phyloP scores from a whole-genome alignment of 2,888 invertebrate species.

The Stramonita haemastoma region DNA sequence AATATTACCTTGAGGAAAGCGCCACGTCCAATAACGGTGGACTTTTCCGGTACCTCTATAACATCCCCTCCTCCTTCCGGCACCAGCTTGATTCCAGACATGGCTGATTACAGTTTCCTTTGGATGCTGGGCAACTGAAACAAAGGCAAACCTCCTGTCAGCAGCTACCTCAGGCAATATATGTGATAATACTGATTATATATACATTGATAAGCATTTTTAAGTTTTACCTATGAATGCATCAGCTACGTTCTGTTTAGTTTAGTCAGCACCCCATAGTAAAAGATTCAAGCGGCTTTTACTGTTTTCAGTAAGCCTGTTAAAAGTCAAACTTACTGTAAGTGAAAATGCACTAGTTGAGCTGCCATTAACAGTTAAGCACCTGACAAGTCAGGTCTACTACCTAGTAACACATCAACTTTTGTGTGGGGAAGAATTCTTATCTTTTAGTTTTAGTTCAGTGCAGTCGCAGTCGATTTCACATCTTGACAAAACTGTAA shows the following conservation, averaged over 20 bases:
- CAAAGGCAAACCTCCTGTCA: neutral
- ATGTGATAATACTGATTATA: neutral
- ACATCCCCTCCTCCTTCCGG: constrained; percentile 60
- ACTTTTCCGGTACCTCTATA: constrained; percentile 61
- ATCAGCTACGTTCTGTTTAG: neutral
- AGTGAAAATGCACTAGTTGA: too few relatives aligned
- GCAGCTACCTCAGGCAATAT: neutral
- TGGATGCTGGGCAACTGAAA: neutral
- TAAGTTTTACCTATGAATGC: too few relatives aligned
- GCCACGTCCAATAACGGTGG: constrained; percentile 74
- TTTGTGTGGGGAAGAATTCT: too few relatives aligned
- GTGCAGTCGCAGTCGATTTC: too few relatives aligned
- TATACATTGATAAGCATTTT: neutral
- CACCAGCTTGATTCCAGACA: constrained; percentile 60
- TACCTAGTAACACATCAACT: too few relatives aligned
- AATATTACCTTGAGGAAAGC: constrained; percentile 70
- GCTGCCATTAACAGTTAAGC: too few relatives aligned
- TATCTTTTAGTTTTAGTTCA: too few relatives aligned
- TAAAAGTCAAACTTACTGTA: too few relatives aligned
- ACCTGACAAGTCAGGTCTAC: too few relatives aligned
- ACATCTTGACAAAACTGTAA: too few relatives aligned
- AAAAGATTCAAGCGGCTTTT: neutral
- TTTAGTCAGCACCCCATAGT: neutral
- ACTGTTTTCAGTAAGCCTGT: too few relatives aligned
- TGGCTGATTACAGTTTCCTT: constrained; percentile 39